Conservation (phyloP, 2,113 vertebrate genomes). For the Strigops habroptila region DNA sequence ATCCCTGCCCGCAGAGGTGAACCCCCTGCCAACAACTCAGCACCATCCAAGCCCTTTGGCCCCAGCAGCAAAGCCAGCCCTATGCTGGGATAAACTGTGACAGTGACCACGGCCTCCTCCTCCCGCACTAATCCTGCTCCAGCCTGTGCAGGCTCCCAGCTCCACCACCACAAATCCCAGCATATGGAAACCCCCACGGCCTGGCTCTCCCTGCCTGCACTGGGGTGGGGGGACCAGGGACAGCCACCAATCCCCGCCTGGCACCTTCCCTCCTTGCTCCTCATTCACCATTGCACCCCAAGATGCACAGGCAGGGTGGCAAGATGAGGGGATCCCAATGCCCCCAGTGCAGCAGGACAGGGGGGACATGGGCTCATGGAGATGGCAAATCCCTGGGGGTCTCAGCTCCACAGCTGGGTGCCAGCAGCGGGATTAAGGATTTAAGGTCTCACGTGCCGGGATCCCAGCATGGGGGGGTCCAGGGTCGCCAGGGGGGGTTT, state of each 20-base stretch:
- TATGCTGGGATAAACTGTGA: accelerated
- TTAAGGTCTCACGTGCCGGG: not conserved
- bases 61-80: not conserved
- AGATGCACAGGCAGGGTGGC: accelerated
- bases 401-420: not conserved
- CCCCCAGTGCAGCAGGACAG: not conserved
- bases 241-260: accelerated
- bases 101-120: not conserved
- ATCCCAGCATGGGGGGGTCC: not conserved
- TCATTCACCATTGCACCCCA: accelerated
- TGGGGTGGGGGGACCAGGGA: not conserved
- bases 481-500: accelerated
- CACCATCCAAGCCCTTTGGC: not conserved
- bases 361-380: not conserved
- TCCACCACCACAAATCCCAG: not conserved
- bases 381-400: not conserved
- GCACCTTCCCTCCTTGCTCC: no score
- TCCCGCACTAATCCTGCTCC: not conserved
- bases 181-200: not conserved
- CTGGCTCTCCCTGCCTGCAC: not conserved
- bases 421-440: not conserved
- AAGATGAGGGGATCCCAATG: not conserved
- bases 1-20: not conserved
- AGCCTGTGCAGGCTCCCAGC: not conserved
- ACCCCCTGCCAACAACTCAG: accelerated